Evolutionary conservation across 2,113 vertebrate genomes (phyloP), one percentile per base, ranked within the genome.

Genomic region (Caloenas nicobarica): DNA sequence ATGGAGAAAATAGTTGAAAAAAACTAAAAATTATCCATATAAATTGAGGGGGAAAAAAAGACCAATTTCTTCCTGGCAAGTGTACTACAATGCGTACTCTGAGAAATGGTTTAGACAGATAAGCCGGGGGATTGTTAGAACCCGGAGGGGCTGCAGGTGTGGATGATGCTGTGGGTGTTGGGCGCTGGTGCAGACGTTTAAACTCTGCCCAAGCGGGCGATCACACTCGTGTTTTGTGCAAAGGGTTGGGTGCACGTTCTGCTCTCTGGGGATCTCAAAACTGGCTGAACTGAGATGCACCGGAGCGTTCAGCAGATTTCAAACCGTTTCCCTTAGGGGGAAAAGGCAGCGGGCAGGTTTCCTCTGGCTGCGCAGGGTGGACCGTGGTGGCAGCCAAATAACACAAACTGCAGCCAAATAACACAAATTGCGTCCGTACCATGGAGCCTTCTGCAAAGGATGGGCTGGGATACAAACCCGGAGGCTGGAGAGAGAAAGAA

Each of bases 161-260:
- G 44, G 44, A 4, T 46, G 44, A 9, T 46, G 8, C 57, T 71
- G 57, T 0, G 1, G 81, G 4, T 1, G 0, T 12, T 1, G 1
- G 28, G 53, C 53, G 33, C n/a, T 11, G 33, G 17, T 53, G 48
- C 46, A 31, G 46, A 16, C 0, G 0, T 44, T 68, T 34, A 44
- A 36, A 11, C 42, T 36, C 3, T 19, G 48, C 19, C 54, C 24
- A 11, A 31, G 10, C 2, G 16, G 19, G 29, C 6, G 48, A 28
- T 44, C 16, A 4, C 24, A 6, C 26, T 21, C 29, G 72, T 25
- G 22, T 7, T 14, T 13, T 54, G 53, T 61, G 70, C 58, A 19
- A 18, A 56, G 58, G 51, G 31, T 2, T 42, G 34, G 38, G 38
- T 36, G 33, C 46, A 17, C 2, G 0, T 23, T 18, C 29, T 10